phyloP scores from a whole-genome alignment of 2,797 vertebrate species.

The Macroramphosus scolopax region DNA sequence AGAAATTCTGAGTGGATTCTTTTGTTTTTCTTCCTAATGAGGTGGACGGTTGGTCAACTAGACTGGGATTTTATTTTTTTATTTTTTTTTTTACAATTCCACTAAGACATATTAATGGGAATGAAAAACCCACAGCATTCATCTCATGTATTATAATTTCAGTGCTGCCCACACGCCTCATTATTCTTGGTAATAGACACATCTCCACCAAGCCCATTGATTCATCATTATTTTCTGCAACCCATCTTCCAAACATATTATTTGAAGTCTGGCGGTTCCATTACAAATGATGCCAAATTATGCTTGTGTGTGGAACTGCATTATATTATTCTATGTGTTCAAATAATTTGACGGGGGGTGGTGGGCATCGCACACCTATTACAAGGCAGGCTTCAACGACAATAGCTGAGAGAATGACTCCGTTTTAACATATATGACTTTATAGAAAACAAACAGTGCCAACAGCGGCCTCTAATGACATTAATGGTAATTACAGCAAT shows the following conservation, averaged over 20 bases:
- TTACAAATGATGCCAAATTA: slow-evolving; percentile 15
- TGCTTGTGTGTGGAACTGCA: slow-evolving; percentile 4
- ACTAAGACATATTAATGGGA: slow-evolving; percentile 4
- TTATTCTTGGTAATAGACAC: slow-evolving; percentile 47
- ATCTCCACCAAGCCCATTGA: slow-evolving; percentile 35
- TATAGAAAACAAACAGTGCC: too few species aligned
- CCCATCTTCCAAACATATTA: slow-evolving; percentile 23
- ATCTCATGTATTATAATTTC: slow-evolving; percentile 29
- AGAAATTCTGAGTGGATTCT: slow-evolving; percentile 8
- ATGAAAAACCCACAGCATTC: slow-evolving; percentile 21
- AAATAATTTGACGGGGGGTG: too few species aligned
- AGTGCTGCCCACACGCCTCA: slow-evolving; percentile 34
- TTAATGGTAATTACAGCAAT: too few species aligned
- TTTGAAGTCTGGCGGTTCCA: slow-evolving; percentile 24
- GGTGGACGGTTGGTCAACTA: slow-evolving; percentile 2
- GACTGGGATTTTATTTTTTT: not conserved
- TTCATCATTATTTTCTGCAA: slow-evolving; percentile 44
- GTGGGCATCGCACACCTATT: not conserved
- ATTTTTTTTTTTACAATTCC: not conserved
- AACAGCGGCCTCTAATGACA: too few species aligned
- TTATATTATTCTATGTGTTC: not conserved
- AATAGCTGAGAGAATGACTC: not conserved
- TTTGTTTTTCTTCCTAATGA: slow-evolving; percentile 10
- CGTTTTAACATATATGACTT: not conserved
- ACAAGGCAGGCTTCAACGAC: not conserved